Conservation (phyloP, 2,113 vertebrate genomes). For the Rhabdornis inornatus region DNA sequence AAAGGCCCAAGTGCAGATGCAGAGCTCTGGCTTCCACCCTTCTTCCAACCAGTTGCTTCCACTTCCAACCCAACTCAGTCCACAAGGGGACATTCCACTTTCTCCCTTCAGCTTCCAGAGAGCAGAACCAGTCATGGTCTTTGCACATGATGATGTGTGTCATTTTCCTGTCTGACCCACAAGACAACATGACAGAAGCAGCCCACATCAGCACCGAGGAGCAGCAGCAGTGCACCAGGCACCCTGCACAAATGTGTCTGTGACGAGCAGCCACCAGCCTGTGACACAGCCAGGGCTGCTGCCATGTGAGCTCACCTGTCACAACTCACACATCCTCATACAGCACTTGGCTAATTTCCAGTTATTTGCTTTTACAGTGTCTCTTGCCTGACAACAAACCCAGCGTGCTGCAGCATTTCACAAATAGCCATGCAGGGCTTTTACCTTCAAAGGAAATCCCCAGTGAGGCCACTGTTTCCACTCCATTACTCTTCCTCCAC, state of each 20-base stretch:
- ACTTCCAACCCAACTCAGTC: not conserved
- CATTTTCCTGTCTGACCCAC: not conserved
- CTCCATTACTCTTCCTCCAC: not conserved
- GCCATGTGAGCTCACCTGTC: not conserved
- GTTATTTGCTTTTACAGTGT: not conserved
- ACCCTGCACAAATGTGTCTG: no score
- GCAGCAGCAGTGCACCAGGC: not conserved
- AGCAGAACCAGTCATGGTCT: not conserved
- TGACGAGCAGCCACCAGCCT: accelerated
- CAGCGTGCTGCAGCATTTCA: not conserved
- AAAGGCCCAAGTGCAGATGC: not conserved
- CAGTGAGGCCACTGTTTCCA: not conserved
- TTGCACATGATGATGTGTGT: accelerated
- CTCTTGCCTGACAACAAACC: not conserved
- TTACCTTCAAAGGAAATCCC: not conserved
- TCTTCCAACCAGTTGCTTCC: not conserved
- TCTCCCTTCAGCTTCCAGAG: not conserved
- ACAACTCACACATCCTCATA: not conserved
- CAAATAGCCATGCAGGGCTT: not conserved
- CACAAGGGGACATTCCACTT: not conserved
- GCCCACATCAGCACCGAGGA: accelerated
- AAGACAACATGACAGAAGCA: accelerated
- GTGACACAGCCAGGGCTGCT: not conserved
- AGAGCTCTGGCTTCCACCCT: not conserved
- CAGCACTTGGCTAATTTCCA: not conserved